Base-by-base conservation (phyloP, 2,113 vertebrate genomes). In the Hydrolagus affinis region DNA sequence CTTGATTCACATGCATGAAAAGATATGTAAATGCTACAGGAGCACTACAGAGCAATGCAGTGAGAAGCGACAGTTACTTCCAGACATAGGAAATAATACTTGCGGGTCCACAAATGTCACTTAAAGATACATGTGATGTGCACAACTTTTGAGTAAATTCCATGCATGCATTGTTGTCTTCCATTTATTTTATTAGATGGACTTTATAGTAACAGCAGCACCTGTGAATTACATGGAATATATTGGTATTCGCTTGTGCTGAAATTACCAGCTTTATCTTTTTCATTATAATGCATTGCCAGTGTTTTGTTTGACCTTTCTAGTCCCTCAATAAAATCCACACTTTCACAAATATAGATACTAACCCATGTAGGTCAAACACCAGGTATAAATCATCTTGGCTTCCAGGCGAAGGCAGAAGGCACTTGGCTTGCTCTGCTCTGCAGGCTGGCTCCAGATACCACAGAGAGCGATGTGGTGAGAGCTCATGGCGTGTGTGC, bases 191-290 rank as follows among this genome's bases (percentile, higher is more conserved):
- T 94, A 94, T 94, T 93, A 94, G 94, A 92, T 92, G 94, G 92
- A 93, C 92, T 94, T 93, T 89, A 94, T 95, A 95, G 93, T 94
- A 93, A 92, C 91, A 88, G 92, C 93, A 93, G 95, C 95, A 96
- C 97, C 95, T 96, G 96, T 95, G 95, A 94, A 91, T 91, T 94
- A 92, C 92, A 93, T 91, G 95, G 94, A 94, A 95, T 95, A 96
- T 57, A 59, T 10, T 59, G 59, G 23, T 95, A 97, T 97, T 96
- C 97, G 96, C 97, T 97, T 95, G 94, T 95, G 93, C 93, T 95
- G 96, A 97, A 97, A 96, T 97, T 96, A 96, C 94, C 94, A 94
- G 93, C 94, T 98, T 95, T 93, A 96, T 98, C 96, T 96, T 96
- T 95, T 94, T 96, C 95, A 96, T 95, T 95, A 95, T 94, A 95